Evolutionary conservation across 2,797 vertebrate genomes (phyloP).

Genomic region (Gymnopithys bicolor): DNA sequence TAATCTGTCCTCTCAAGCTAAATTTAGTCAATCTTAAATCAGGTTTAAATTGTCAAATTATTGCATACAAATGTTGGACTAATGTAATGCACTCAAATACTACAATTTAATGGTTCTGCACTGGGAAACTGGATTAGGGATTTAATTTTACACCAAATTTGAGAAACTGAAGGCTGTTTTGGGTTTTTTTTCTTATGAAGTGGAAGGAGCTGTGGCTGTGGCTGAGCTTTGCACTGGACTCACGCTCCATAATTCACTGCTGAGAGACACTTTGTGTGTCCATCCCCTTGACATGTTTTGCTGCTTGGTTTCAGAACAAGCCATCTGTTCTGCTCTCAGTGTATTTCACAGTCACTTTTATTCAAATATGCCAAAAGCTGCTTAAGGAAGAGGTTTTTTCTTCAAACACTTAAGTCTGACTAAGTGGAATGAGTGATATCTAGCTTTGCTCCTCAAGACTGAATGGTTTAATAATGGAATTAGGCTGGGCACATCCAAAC

Average conservation of each 20-base stretch:
- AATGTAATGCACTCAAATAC: background rate
- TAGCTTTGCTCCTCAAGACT: background rate
- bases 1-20: background rate
- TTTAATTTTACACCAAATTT: background rate
- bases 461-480: background rate
- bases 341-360: conserved; percentile 15
- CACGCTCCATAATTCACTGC: background rate
- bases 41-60: background rate
- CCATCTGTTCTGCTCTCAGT: conserved; percentile 16
- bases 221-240: background rate
- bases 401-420: background rate
- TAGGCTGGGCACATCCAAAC: background rate
- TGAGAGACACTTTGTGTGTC: background rate
- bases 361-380: conserved; percentile 21
- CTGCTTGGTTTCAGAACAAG: background rate
- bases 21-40: background rate
- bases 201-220: background rate
- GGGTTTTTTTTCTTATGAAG: background rate
- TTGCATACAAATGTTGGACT: background rate
- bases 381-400: background rate
- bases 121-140: background rate
- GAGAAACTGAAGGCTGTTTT: background rate
- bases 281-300: background rate
- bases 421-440: background rate
- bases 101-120: background rate